phyloP scores from a whole-genome alignment of 1,140 invertebrate species.

The Trinorchestia longiramus region DNA sequence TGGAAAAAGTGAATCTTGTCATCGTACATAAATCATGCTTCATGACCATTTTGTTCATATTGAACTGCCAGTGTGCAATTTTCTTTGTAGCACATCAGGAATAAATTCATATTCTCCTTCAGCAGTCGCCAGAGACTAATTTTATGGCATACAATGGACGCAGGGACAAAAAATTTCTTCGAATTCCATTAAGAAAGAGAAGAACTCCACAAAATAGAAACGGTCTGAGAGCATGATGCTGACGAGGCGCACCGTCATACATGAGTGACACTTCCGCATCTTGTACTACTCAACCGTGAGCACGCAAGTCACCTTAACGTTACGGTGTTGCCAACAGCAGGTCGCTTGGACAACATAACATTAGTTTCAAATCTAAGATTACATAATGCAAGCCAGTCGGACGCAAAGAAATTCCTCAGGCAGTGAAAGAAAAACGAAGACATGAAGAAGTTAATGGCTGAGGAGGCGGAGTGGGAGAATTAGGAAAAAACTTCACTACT shows the following conservation, averaged over 20 bases:
- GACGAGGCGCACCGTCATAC: neutral
- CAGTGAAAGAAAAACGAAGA: too few species aligned
- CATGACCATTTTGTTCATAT: neutral
- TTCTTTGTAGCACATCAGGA: neutral
- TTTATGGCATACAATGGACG: too few species aligned
- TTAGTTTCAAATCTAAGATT: too few species aligned
- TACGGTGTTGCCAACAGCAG: neutral
- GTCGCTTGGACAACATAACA: neutral
- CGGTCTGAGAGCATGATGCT: neutral
- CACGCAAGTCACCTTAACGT: neutral
- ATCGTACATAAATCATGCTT: neutral
- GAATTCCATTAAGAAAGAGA: too few species aligned
- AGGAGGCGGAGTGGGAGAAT: too few species aligned
- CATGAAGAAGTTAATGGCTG: too few species aligned
- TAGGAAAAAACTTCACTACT: too few species aligned
- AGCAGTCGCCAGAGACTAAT: neutral
- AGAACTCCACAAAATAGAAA: too few species aligned
- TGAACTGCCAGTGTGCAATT: neutral
- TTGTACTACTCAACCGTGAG: too few species aligned
- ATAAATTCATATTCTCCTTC: neutral
- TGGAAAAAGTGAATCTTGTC: neutral
- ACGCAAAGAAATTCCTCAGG: too few species aligned
- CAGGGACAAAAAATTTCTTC: too few species aligned
- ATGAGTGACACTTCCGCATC: neutral
- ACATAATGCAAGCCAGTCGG: too few species aligned